A percentile compares a stretch with the other conserved stretches of the same genome.
These are phyloP conservation scores for Melanotaenia trifasciata DNA, from an alignment of 2,797 vertebrate genomes.

Conservation along the genomic window DNA sequence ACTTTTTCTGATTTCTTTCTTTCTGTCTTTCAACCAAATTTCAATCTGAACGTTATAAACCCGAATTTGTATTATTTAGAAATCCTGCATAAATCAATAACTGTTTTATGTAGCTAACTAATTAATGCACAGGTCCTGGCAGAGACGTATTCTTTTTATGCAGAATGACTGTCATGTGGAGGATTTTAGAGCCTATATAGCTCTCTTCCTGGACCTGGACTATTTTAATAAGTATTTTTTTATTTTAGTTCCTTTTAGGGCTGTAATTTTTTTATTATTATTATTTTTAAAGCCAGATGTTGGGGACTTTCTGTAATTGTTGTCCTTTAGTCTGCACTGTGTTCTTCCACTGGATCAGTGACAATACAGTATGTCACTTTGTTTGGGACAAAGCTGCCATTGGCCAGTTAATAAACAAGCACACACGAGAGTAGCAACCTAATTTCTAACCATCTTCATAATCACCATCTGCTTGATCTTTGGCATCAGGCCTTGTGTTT, in stretches of 20 bases:
- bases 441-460: slow-evolving; percentile 53
- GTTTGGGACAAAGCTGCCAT: slow-evolving; percentile 37
- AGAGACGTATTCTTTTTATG: too few species aligned
- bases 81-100: too few species aligned
- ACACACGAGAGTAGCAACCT: slow-evolving; percentile 28
- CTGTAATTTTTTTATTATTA: background rate
- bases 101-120: too few species aligned
- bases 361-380: background rate
- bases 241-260: background rate
- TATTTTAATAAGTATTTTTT: too few species aligned
- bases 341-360: background rate
- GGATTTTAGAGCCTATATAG: too few species aligned
- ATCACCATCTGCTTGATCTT: slow-evolving; percentile 78
- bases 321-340: background rate
- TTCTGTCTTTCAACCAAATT: too few species aligned
- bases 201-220: too few species aligned
- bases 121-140: too few species aligned
- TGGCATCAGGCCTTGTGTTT: slow-evolving; percentile 59
- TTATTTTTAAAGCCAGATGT: background rate
- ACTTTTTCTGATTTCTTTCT: too few species aligned
- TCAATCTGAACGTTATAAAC: too few species aligned
- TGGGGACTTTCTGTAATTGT: background rate
- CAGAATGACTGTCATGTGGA: too few species aligned
- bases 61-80: too few species aligned
- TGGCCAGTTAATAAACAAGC: slow-evolving; percentile 32